Conservation (phyloP, 2,888 invertebrate genomes). For the Cerastis leucographa region DNA sequence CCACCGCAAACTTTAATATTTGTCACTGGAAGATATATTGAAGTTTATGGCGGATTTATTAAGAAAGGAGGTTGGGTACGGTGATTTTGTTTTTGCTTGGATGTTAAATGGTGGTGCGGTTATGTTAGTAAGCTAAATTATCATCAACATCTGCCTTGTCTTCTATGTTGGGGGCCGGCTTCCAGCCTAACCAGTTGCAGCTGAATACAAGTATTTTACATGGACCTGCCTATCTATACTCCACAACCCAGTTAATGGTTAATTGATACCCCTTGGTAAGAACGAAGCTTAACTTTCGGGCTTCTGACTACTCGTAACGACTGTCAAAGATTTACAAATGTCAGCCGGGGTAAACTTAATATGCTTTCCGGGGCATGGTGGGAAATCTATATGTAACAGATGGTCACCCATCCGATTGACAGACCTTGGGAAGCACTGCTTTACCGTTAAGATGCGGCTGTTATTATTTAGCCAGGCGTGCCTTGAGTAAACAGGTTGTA, state of each 20-base stretch:
- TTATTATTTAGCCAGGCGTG: background rate
- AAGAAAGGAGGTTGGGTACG: constrained; percentile 52
- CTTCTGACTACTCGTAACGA: background rate
- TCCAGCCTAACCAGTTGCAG: background rate
- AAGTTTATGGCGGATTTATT: constrained; percentile 72
- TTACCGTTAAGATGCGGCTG: background rate
- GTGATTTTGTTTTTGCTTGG: constrained; percentile 43
- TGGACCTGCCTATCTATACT: background rate
- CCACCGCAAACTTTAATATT: constrained; percentile 78
- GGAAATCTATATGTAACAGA: background rate
- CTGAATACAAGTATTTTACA: background rate
- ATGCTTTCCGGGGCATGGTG: background rate
- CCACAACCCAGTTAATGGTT: background rate
- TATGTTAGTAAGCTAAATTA: background rate
- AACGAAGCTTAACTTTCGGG: background rate
- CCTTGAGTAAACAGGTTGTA: background rate
- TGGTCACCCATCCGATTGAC: background rate
- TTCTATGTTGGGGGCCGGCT: background rate
- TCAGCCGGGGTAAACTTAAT: background rate
- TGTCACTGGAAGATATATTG: constrained; percentile 77
- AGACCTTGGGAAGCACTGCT: background rate
- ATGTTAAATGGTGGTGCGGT: background rate
- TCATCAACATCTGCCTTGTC: background rate
- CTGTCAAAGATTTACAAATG: background rate
- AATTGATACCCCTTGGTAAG: background rate